phyloP scores from a whole-genome alignment of 2,113 vertebrate genomes.

The rabbit (Oryctolagus cuniculus) region mOryCun1.1 NC_091439.1:10845001-10845500 shows the following conservation, averaged over 20 bases:
- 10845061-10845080: constrained; percentile 85
- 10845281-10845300: constrained; percentile 92
- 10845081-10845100: constrained; percentile 85
- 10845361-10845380: constrained; percentile 89
- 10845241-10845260: constrained; percentile 90
- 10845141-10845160: constrained; percentile 89
- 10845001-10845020: constrained; percentile 87
- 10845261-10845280: constrained; percentile 84
- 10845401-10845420: constrained; percentile 89
- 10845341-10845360: constrained; percentile 91
- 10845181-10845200: constrained; percentile 89
- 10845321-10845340: constrained; percentile 94
- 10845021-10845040: constrained; percentile 84
- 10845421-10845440: constrained; percentile 91
- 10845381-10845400: constrained; percentile 89
- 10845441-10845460: constrained; percentile 88
- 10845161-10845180: constrained; percentile 90
- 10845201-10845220: constrained; percentile 90
- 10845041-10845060: constrained; percentile 83
- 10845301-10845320: constrained; percentile 94
- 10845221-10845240: constrained; percentile 91
- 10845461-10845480: constrained; percentile 88
- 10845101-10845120: constrained; percentile 83
- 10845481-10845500: constrained; percentile 83
- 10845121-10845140: constrained; percentile 81